Conservation (phyloP, 2,797 vertebrate genomes). For the Pipistrellus nathusii region DNA sequence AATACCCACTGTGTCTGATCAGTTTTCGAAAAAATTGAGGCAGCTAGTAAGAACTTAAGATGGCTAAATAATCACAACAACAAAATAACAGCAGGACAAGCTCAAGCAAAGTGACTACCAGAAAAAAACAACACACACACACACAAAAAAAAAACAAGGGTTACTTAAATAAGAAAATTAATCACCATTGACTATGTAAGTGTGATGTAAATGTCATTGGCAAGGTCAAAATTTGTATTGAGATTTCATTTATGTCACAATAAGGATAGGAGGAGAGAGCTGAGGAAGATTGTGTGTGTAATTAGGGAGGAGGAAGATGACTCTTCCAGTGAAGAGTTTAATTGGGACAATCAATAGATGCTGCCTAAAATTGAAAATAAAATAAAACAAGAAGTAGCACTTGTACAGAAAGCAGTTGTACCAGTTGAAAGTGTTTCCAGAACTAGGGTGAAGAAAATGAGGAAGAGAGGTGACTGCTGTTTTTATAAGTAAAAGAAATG, state of each 20-base stretch:
- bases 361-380: neutral
- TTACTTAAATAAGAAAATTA: neutral
- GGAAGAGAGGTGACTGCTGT: neutral
- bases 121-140: neutral
- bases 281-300: neutral
- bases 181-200: neutral
- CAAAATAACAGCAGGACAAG: neutral
- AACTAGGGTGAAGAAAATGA: neutral
- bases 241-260: neutral
- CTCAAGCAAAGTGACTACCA: neutral
- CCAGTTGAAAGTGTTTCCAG: neutral
- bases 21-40: neutral
- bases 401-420: neutral
- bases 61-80: neutral
- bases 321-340: neutral
- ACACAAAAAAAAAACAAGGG: neutral
- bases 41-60: neutral
- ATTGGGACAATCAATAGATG: neutral
- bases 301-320: neutral
- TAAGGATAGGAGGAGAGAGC: neutral
- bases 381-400: neutral
- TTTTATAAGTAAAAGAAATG: constrained; percentile 5
- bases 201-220: neutral
- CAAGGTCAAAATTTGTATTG: neutral
- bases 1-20: neutral